These are phyloP conservation scores for Charina bottae DNA, from an alignment of 2,113 vertebrate genomes.

Conservation along the genomic window DNA sequence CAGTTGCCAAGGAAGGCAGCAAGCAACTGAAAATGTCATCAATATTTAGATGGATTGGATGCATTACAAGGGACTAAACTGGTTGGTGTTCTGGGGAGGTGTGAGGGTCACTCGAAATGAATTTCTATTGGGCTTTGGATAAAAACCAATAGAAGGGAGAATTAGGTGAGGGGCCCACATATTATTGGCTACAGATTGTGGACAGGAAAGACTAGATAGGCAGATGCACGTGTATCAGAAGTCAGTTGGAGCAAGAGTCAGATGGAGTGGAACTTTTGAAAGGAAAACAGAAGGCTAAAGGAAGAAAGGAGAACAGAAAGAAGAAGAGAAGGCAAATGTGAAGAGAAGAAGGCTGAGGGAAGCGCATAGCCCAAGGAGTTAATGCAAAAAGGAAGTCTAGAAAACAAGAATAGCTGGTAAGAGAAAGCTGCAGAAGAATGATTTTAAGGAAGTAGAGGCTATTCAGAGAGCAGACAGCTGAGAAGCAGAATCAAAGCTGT, in stretches of 20 bases:
- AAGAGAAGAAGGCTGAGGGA: neutral
- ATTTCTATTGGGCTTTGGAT: neutral
- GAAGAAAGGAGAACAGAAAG: neutral
- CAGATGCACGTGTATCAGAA: neutral
- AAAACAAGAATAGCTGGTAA: neutral
- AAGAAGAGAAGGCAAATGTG: neutral
- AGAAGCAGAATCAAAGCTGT: neutral
- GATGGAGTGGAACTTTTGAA: neutral
- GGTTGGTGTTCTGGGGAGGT: neutral
- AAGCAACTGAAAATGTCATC: neutral
- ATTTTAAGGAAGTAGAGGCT: neutral
- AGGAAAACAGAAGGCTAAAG: neutral
- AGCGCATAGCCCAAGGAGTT: neutral
- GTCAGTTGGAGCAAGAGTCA: neutral
- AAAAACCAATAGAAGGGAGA: neutral
- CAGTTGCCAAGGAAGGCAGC: neutral
- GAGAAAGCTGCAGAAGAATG: neutral
- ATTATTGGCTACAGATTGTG: neutral
- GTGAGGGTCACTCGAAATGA: neutral
- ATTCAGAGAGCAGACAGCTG: neutral
- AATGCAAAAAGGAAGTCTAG: neutral
- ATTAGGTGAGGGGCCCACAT: neutral
- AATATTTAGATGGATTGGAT: neutral
- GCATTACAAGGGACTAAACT: neutral
- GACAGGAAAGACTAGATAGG: neutral